These are phyloP conservation scores for Anthopleura xanthogrammica DNA, from an alignment of 92 coral and sea anemone genomes.

Conservation along the genomic window DNA sequence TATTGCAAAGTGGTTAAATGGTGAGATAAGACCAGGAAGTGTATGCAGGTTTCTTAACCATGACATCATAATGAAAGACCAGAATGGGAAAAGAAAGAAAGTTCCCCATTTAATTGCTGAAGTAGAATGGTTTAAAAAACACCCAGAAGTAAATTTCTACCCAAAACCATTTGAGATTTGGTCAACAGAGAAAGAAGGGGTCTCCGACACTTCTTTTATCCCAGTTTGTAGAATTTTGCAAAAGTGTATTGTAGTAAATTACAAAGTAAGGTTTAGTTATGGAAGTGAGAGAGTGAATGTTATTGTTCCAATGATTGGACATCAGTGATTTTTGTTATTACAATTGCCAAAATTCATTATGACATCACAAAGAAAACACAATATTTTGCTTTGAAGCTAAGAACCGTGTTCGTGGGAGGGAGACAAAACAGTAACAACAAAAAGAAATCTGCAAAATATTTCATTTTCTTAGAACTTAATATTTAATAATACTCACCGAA, in stretches of 20 bases:
- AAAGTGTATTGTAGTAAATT: conserved; percentile 10
- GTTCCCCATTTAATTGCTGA: conserved; percentile 10
- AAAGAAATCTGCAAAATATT: too few relatives aligned
- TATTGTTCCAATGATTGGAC: conserved; percentile 16
- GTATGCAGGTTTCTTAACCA: conserved; percentile 17
- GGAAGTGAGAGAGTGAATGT: conserved; percentile 20
- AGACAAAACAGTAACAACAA: too few relatives aligned
- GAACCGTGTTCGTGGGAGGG: too few relatives aligned
- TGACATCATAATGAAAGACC: conserved; percentile 2
- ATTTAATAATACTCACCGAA: too few relatives aligned
- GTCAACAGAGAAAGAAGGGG: conserved; percentile 13
- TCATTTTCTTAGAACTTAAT: too few relatives aligned
- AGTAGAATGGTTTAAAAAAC: conserved; percentile 26
- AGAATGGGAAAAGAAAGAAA: conserved; percentile 20
- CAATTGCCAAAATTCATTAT: too few relatives aligned
- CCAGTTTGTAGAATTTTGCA: conserved; percentile 1
- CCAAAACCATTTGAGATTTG: conserved; percentile 34
- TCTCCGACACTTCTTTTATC: neutral
- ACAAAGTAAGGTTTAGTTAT: conserved; percentile 15
- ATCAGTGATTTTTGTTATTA: conserved; percentile 4
- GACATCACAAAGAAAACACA: too few relatives aligned
- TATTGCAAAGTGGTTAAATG: conserved; percentile 14
- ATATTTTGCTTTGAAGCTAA: too few relatives aligned
- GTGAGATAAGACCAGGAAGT: conserved; percentile 20
- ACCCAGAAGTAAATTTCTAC: conserved; percentile 10